These are phyloP conservation scores for Sarotherodon lohbergeri DNA, from an alignment of 2,113 vertebrate genomes.

Conservation along the genomic window DNA sequence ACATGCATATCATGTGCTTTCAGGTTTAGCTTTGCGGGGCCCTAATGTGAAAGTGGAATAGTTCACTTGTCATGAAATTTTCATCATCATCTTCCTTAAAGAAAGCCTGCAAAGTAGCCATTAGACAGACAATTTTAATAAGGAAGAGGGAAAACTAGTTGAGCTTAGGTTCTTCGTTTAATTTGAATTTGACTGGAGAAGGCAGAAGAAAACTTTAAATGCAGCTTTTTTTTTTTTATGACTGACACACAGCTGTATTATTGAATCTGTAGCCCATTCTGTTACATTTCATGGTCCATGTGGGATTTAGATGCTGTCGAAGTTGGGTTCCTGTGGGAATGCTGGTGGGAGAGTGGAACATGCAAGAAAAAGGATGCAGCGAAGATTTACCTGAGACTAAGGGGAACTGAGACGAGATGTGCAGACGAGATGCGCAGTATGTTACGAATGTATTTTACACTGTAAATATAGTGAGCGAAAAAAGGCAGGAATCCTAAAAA, in stretches of 20 bases:
- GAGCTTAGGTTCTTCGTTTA: not conserved
- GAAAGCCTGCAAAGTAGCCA: constrained; percentile 27
- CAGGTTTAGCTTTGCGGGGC: constrained; percentile 19
- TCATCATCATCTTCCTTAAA: constrained; percentile 27
- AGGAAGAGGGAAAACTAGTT: not conserved
- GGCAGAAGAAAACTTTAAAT: constrained; percentile 19
- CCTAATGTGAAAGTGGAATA: constrained; percentile 46
- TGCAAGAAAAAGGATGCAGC: not conserved
- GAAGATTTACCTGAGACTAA: not conserved
- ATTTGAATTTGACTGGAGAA: not conserved
- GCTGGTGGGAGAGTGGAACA: not conserved
- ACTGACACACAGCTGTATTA: not conserved
- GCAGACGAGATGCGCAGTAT: not conserved
- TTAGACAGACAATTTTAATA: constrained; percentile 41
- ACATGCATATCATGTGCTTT: constrained; percentile 47
- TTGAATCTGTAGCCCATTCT: not conserved
- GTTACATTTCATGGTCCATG: not conserved
- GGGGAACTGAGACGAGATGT: not conserved
- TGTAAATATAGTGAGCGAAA: not conserved
- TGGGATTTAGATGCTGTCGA: not conserved
- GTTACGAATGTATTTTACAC: not conserved
- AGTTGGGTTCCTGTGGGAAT: not conserved
- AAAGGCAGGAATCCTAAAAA: not conserved
- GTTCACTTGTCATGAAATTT: constrained; percentile 52
- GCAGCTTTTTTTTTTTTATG: not conserved